Conservation (phyloP, 2,113 vertebrate genomes). For the Platycercus adscitus region DNA sequence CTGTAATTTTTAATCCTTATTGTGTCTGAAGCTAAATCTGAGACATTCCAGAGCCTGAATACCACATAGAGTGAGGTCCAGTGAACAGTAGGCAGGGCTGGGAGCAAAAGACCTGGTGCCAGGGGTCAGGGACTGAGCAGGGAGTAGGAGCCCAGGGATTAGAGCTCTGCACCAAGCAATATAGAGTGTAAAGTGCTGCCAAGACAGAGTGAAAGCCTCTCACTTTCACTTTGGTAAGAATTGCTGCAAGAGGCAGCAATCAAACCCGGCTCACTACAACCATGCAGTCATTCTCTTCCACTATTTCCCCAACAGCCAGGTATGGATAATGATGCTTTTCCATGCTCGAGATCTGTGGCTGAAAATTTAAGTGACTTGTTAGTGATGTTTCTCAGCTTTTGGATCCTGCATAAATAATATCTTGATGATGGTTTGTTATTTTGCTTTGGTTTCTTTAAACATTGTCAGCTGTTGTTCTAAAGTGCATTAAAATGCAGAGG, state of each 20-base stretch:
- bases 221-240: background rate
- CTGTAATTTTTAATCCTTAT: constrained; percentile 38
- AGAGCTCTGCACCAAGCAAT: background rate
- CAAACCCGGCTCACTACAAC: background rate
- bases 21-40: constrained; percentile 23
- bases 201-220: background rate
- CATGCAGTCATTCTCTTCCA: background rate
- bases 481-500: constrained; percentile 10
- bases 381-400: constrained; percentile 16
- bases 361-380: constrained; percentile 37
- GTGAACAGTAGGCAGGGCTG: background rate
- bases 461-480: constrained; percentile 4
- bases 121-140: background rate
- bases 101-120: background rate
- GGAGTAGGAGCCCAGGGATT: background rate
- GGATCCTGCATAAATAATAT: constrained; percentile 47
- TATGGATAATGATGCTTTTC: constrained; percentile 20
- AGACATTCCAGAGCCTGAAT: background rate
- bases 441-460: constrained; percentile 2
- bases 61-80: fast-evolving
- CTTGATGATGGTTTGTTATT: constrained; percentile 51
- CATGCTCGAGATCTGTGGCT: background rate
- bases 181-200: background rate
- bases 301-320: background rate
- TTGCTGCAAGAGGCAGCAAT: background rate